Evolutionary conservation across 2,888 invertebrate genomes (phyloP), one percentile per base, ranked within the genome.

Genomic region (Agrochola lychnidis): DNA sequence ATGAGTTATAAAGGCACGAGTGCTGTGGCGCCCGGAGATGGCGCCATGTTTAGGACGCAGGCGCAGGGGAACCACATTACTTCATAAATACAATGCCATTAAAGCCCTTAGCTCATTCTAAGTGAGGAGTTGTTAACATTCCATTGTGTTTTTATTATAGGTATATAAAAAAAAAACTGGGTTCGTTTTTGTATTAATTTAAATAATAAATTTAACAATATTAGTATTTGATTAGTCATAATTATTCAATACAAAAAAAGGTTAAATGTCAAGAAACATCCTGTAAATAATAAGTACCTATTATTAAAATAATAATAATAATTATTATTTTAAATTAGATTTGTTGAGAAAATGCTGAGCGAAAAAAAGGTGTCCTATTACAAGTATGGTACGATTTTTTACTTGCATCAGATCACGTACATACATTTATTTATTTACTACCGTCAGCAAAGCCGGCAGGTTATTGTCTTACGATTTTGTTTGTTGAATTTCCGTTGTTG

Each of bases 401-500:
- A 45, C 82, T 91, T 93, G 92, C 93, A 90, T 90, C 90, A 86
- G 87, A 70, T 87, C 80, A 83, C 74, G 67, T 79, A 84, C 74
- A 63, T 79, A 64, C 22, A 74, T 85, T 85, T 85, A 84, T 89
- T 88, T 90, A 90, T 92, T 90, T 91, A 90, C 89, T 88, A 81
- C 78, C 83, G 90, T 92, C 92, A 94, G 92, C 93, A 45, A 73
- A 74, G 30, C 36, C 61, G 81, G 74, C 89, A 88, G 89, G 91
- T 92, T 89, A 91, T 81, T 87, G 86, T 76, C 85, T 87, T 89
- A 90, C 87, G 83, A 86, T 88, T 90, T 91, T 90, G 89, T 92
- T 90, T 89, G 88, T 92, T 92, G 92, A 66, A 79, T 85, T 53
- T 79, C 93, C 92, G 90, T 88, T 91, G 90, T 95, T 93, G 93